Conservation (phyloP, 2,797 vertebrate species). For the Esox masquinongy region DNA sequence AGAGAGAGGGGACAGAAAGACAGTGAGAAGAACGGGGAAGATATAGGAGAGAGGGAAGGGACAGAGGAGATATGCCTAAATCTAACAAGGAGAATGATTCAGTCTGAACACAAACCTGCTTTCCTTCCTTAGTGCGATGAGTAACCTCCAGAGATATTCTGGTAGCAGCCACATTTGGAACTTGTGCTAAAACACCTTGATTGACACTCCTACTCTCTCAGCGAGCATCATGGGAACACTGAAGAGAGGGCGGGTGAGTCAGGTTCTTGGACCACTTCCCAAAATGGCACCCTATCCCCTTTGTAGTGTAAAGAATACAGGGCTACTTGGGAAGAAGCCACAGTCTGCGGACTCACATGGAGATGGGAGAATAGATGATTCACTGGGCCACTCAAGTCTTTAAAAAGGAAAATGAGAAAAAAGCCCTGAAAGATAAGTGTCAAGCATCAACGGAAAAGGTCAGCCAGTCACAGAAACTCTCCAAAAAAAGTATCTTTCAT, state of each 20-base stretch:
- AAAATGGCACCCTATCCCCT: neutral
- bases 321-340: slow-evolving; percentile 13
- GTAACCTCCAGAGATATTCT: neutral
- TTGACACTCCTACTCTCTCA: slow-evolving; percentile 20
- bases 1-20: too few relatives aligned
- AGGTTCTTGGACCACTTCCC: neutral
- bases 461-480: slow-evolving; percentile 6
- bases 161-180: neutral
- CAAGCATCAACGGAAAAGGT: slow-evolving; percentile 9
- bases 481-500: neutral
- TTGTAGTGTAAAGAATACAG: neutral
- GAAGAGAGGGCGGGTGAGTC: slow-evolving; percentile 29
- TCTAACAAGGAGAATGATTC: slow-evolving; percentile 14
- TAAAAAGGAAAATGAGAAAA: slow-evolving; percentile 20
- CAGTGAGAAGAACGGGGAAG: too few relatives aligned
- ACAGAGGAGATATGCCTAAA: neutral
- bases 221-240: slow-evolving; percentile 27
- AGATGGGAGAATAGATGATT: slow-evolving; percentile 42
- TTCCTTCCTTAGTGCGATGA: slow-evolving; percentile 17
- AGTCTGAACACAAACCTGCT: neutral
- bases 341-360: slow-evolving; percentile 24
- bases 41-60: too few relatives aligned
- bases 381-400: slow-evolving; percentile 36
- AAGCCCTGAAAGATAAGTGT: neutral
- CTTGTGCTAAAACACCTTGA: slow-evolving; percentile 20